A percentile compares a stretch with the other conserved stretches of the same genome.
Conservation (phyloP, 2,113 vertebrate species). For the Ailuropoda melanoleuca region DNA sequence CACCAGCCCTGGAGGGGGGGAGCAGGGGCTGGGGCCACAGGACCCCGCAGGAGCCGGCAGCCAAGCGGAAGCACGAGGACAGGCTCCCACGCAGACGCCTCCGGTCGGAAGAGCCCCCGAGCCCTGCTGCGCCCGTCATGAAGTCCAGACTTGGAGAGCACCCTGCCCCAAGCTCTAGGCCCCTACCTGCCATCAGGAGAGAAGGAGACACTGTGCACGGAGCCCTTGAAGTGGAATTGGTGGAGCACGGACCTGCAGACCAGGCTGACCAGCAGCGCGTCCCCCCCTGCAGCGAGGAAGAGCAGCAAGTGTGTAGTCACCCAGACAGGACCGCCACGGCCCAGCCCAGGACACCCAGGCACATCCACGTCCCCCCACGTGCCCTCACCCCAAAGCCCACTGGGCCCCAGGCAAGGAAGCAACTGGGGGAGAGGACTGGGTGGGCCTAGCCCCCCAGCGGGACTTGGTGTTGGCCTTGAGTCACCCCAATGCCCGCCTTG, state of each 20-base stretch:
- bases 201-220: slow-evolving; percentile 93
- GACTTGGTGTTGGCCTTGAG: not conserved
- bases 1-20: accelerated
- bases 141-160: not conserved
- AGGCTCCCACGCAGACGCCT: accelerated
- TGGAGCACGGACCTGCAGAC: slow-evolving; percentile 91
- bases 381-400: not conserved
- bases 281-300: slow-evolving; percentile 87
- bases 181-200: slow-evolving; percentile 95
- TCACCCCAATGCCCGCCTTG: not conserved
- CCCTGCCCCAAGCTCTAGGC: not conserved
- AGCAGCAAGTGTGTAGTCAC: accelerated
- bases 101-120: not conserved
- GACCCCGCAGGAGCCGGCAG: not conserved
- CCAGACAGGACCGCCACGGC: not conserved
- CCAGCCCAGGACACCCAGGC: not conserved
- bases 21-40: accelerated
- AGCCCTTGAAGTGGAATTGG: slow-evolving; percentile 94
- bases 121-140: not conserved
- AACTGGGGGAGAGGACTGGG: accelerated
- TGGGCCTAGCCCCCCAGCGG: accelerated
- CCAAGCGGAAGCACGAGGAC: not conserved
- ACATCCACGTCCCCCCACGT: too few species aligned
- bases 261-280: slow-evolving; percentile 93
- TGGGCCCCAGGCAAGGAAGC: not conserved